Evolutionary conservation across 2,888 invertebrate genomes (phyloP).

Genomic region (Calameuta pallipes): DNA sequence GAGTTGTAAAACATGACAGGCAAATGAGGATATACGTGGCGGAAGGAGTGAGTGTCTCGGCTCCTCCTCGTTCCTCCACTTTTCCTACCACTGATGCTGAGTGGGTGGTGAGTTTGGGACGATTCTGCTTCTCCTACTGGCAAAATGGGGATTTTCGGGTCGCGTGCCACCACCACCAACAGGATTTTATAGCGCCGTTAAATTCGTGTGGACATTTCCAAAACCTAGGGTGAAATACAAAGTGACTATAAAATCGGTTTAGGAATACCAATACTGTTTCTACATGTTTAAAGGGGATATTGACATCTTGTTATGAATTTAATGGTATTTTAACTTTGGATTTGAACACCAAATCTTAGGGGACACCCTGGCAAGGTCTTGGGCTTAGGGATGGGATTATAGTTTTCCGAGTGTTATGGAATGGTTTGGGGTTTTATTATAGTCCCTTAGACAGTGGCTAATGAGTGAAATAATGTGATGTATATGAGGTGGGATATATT

Average conservation of each 20-base stretch:
- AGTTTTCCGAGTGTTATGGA: neutral
- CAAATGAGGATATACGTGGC: constrained; percentile 60
- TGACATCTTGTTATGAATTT: neutral
- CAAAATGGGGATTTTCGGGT: neutral
- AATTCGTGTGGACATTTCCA: constrained; percentile 40
- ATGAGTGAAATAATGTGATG: neutral
- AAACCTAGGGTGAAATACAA: neutral
- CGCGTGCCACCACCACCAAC: neutral
- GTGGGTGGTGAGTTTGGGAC: constrained; percentile 18
- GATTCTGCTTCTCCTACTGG: constrained; percentile 8
- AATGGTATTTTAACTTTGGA: neutral
- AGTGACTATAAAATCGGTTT: neutral
- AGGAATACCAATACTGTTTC: neutral
- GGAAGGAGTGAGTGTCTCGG: constrained; percentile 41
- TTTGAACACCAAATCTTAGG: neutral
- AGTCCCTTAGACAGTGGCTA: neutral
- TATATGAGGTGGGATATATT: neutral
- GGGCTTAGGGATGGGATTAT: neutral
- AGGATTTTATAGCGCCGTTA: constrained; percentile 49
- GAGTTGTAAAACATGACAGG: constrained; percentile 58
- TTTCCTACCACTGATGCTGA: constrained; percentile 26
- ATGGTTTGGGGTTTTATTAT: neutral
- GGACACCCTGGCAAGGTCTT: neutral
- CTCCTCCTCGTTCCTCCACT: neutral
- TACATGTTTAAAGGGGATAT: neutral